A percentile compares a stretch with the other conserved stretches of the same genome.
Conservation (phyloP, 2,888 invertebrate species). For the Tinea semifulvella region DNA sequence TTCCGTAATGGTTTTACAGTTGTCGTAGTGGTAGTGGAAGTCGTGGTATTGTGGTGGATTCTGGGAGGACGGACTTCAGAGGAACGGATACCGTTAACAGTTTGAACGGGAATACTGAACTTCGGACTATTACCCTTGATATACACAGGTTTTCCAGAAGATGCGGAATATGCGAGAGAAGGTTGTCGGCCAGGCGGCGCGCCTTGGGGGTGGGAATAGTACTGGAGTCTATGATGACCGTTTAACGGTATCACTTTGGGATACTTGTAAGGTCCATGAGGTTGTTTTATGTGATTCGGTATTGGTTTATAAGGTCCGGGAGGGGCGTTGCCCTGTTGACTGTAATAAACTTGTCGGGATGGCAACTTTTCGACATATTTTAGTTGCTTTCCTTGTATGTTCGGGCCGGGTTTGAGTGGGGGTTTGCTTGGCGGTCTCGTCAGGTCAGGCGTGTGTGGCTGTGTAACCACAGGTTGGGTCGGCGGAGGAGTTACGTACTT, state of each 20-base stretch:
- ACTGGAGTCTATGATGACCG: constrained; percentile 12
- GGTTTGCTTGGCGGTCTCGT: constrained; percentile 43
- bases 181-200: constrained; percentile 24
- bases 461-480: constrained; percentile 24
- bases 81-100: constrained; percentile 45
- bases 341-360: constrained; percentile 26
- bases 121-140: constrained; percentile 37
- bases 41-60: constrained; percentile 26
- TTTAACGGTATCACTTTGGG: constrained; percentile 40
- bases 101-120: constrained; percentile 45
- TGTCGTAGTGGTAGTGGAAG: constrained; percentile 31
- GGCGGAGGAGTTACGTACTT: constrained; percentile 33
- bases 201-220: not conserved
- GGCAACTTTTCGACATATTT: constrained; percentile 29
- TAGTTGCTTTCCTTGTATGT: constrained; percentile 27
- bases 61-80: constrained; percentile 46
- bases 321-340: constrained; percentile 26
- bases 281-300: constrained; percentile 10
- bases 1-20: constrained; percentile 44
- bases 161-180: constrained; percentile 34
- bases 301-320: constrained; percentile 9
- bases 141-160: constrained; percentile 32
- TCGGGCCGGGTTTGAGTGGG: constrained; percentile 32
- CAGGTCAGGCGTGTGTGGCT: constrained; percentile 32
- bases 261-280: constrained; percentile 42